Base-by-base conservation (phyloP, 2,797 vertebrate genomes). In the Picus viridis region DNA sequence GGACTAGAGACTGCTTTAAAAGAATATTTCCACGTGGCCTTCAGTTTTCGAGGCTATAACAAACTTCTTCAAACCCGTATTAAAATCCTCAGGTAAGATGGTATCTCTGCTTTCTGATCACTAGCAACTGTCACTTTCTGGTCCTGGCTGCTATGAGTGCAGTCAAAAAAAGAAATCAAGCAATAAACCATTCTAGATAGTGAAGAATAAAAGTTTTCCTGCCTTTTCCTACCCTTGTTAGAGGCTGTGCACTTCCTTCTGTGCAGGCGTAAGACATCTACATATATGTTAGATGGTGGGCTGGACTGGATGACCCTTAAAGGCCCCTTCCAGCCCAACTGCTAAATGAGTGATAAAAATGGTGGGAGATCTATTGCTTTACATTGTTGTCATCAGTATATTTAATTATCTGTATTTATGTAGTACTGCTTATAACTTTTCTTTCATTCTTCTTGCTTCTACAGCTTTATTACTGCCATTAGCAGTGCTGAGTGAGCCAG, bases 181-280 rank as follows among this genome's bases (percentile, higher is more conserved):
- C 18, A 61, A 26, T 27, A 70, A 88, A 76, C 4, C 5, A 24
- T 47, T 29, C 16, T 7, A 36, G 22, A 26, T 8, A 73, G 7
- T 1, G 6, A 81, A 34, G 14, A 64, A 72, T 49, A 61, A 61
- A 80, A 49, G 2, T 12, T 71, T 39, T 51, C 18, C 13, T 80
- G 32, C 27, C 12, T 59, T 67, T 6, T 3, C 19, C 11, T 16
- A 11, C 4, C 36, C 29, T 45, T 10, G 2, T 12, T 73, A 51
- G 22, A 32, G 53, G 4, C 3, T 24, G 6, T 13, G 7, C 9
- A 8, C 45, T 65, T 62, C n/a, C 13, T 32, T 39, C 49, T 36
- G 10, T 61, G 24, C 30, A 58, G 4, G 8, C 18, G 6, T 18
- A 4, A 18, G 70, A n/a, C 0, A 1, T 3, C 30, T 1, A 17